Percentiles rank a stretch among this genome's conserved stretches.
Evolutionary conservation across 1,140 invertebrate genomes (phyloP).

Genomic region (Archegozetes longisetosus): DNA sequence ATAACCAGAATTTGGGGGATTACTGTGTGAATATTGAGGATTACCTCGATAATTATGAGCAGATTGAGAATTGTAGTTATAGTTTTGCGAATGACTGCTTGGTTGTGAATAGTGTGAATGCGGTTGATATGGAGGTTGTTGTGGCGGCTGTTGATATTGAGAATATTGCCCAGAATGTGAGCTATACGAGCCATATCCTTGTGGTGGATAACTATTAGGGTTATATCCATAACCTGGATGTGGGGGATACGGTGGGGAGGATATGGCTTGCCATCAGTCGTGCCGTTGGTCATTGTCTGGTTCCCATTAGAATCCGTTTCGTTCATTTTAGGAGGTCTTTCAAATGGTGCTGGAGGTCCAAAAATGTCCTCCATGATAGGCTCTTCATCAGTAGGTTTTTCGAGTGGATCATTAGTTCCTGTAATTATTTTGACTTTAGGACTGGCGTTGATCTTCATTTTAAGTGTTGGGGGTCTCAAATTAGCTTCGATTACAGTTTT

Average conservation of each 20-base stretch:
- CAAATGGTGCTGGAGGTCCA: conserved; percentile 12
- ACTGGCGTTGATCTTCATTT: conserved; percentile 14
- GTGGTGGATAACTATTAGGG: not conserved
- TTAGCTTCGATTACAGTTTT: conserved; percentile 8
- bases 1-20: too few species aligned
- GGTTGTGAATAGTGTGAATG: too few species aligned
- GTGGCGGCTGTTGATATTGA: not conserved
- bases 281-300: not conserved
- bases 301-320: not conserved
- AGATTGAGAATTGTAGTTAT: too few species aligned
- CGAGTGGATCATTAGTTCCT: conserved; percentile 12
- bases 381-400: conserved; percentile 2
- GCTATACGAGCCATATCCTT: not conserved
- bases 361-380: conserved; percentile 13
- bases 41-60: too few species aligned
- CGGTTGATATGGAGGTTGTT: too few species aligned
- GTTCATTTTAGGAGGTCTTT: conserved; percentile 2
- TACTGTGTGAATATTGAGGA: too few species aligned
- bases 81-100: too few species aligned
- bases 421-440: conserved; percentile 13
- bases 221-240: not conserved
- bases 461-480: not conserved
- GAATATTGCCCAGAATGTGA: not conserved
- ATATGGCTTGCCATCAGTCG: conserved; percentile 9
- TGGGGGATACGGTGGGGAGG: not conserved